Evolutionary conservation across 92 coral and sea anemone genomes (phyloP), one percentile per base, ranked within the genome.

Genomic region (Umimayanthus kanabou): DNA sequence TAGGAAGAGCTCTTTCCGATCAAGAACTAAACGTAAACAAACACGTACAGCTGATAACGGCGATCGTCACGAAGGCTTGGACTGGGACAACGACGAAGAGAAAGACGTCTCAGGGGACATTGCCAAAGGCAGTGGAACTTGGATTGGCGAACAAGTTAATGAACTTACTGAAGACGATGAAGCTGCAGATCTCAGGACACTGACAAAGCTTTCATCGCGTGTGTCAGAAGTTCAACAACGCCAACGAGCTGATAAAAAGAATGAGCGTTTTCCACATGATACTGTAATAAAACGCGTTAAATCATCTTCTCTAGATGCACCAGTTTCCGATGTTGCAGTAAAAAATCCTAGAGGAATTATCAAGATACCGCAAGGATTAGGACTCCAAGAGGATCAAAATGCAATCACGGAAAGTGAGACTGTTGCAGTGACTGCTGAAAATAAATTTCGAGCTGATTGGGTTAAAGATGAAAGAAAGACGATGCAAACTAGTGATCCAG

Each of bases 311-410:
- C 9, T 33, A 55, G 74, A 49, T 45, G 87, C 42, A 23, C 47
- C 47, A 55, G 76, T 22, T 30, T 30, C 39, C 53, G 66, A 85
- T 18, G 55, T 53, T 37, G 10, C 49, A 15, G 58, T 28, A 70
- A 91, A 85, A 70, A 91, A 85, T 25, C 84, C 92, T 28, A 83
- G 96, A 66, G 98, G 98, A 37, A 93, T 95, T 69, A 90, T 95
- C 49, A 90, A 93, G 76, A 84, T 95, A 16, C 98, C 98, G 0
- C 87, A 95, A 73, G 94, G 96, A 4, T 50, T 95, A 74, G 89
- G 80, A 80, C 87, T 91, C 37, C 75, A 53, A 28, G 55, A 55
- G 9, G 83, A 80, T 26, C 73, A 26, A 22, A 66, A 80, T 5
- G 15, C 50, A 85, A 45, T 8, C n/a, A 85, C 70, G 43, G 81